Percentiles rank a stretch among this genome's conserved stretches.
These are phyloP conservation scores for Recurvirostra avosetta DNA, from an alignment of 2,113 vertebrate species.

Conservation along the genomic window DNA sequence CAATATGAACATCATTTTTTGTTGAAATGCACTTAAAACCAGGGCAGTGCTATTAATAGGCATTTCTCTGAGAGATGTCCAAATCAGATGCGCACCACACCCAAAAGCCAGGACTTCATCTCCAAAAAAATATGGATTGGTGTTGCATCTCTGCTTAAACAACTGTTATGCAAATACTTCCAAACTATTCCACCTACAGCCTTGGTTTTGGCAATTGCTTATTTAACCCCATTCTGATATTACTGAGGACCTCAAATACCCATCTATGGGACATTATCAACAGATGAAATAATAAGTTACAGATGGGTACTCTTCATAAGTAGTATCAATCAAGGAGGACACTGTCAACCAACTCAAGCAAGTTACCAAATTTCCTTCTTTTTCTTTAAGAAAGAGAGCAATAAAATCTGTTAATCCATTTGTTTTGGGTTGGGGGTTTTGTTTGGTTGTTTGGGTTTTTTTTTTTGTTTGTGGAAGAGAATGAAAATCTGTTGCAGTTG, in stretches of 20 bases:
- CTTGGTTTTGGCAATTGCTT: not conserved
- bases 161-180: not conserved
- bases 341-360: not conserved
- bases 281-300: not conserved
- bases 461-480: not conserved
- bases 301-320: not conserved
- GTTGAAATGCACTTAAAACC: not conserved
- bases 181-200: not conserved
- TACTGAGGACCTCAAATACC: not conserved
- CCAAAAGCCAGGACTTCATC: not conserved
- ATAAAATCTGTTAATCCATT: not conserved
- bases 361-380: not conserved
- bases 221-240: not conserved
- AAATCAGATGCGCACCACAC: not conserved
- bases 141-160: not conserved
- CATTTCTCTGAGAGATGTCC: not conserved
- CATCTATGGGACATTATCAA: not conserved
- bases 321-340: not conserved
- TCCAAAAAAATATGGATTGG: not conserved
- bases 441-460: not conserved
- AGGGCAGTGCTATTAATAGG: not conserved
- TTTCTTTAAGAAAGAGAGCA: not conserved
- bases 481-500: constrained; percentile 28
- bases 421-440: not conserved
- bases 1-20: not conserved